Conservation (phyloP, 2,888 invertebrate species). For the Acanthosoma haemorrhoidale region DNA sequence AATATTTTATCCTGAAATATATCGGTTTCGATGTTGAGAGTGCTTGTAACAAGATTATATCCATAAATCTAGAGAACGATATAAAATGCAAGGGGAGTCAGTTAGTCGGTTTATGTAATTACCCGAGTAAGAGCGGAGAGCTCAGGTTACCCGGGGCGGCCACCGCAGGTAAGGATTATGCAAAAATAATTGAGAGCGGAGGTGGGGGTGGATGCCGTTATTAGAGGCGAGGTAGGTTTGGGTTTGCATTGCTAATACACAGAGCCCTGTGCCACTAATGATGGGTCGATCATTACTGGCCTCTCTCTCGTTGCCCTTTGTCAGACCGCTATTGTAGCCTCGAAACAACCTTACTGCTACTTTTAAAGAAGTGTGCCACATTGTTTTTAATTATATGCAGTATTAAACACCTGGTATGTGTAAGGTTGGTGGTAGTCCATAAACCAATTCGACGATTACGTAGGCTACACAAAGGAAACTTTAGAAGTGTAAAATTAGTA, state of each 20-base stretch:
- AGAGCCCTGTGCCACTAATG: neutral
- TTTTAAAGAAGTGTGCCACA: no score
- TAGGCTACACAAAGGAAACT: no score
- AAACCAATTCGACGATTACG: no score
- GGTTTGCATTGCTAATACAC: constrained; percentile 19
- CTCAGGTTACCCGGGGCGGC: neutral
- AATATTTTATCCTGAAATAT: no score
- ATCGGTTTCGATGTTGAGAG: neutral
- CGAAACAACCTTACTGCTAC: no score
- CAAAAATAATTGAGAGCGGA: neutral
- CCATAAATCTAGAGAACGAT: neutral
- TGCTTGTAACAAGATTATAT: neutral
- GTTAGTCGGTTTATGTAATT: neutral
- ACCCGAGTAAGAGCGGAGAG: neutral
- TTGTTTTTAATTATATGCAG: no score
- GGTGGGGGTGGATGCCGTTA: neutral
- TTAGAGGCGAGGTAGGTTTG: neutral
- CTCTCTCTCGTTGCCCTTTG: neutral
- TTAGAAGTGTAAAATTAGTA: no score
- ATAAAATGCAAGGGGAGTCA: neutral
- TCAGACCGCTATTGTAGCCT: neutral
- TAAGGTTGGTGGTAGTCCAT: no score
- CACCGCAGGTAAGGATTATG: neutral
- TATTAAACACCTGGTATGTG: no score
- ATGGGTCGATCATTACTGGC: constrained; percentile 13